Evolutionary conservation across 2,888 invertebrate genomes (phyloP), one percentile per base, ranked within the genome.

Genomic region (Eupithecia subumbrata): DNA sequence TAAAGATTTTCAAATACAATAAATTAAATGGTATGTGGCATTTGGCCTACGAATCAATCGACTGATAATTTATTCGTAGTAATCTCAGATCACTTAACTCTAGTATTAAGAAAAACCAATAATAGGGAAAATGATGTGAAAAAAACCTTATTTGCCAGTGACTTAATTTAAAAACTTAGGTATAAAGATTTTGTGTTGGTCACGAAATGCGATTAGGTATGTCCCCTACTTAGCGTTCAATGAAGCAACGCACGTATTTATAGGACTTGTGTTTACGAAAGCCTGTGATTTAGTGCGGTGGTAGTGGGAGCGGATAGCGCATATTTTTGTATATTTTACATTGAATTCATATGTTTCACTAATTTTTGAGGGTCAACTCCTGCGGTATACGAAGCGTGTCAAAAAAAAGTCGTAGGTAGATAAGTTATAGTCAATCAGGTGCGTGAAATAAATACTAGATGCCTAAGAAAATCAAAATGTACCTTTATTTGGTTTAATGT

Each of bases 191-290:
- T 77, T 72, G 14, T 52, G 72, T 76, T 73, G 72, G 43, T 74
- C 76, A 69, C 73, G 78, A 76, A 79, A 79, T 74, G 75, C 69
- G 72, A 78, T 80, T 79, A 78, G 75, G n/a, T n/a, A n/a, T n/a
- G 56, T 67, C 14, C 76, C 79, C 76, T 74, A 80, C 80, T 79
- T 77, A 76, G 76, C 79, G 80, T 78, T 82, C 76, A 81, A 82
- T 78, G 81, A 79, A 76, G 69, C 78, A 72, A 60, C 22, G 76
- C 76, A 76, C 76, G 78, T 82, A 81, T 81, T 82, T 77, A 80
- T 81, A 73, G 77, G 25, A 66, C 69, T 72, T 78, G 75, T 81
- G 78, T 81, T 79, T 78, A 78, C 76, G 64, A 43, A 69, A 69
- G 76, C 67, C 56, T 71, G 37, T 74, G 60, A 71, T 71, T 63